A percentile compares a stretch with the other conserved stretches of the same genome.
Conservation (phyloP, 2,888 invertebrate species). For the Laspeyria flexula region DNA sequence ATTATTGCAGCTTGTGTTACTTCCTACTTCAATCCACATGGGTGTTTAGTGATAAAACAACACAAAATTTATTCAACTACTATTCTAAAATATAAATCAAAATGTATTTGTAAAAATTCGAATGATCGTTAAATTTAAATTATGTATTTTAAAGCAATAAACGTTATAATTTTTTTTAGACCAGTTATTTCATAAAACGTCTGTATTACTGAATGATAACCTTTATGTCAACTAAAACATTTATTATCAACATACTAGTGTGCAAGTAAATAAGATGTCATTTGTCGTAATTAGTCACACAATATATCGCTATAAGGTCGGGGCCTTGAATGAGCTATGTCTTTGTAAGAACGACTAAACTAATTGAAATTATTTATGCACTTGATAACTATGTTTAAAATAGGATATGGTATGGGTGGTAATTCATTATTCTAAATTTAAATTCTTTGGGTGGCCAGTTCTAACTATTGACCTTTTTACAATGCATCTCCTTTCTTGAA, state of each 20-base stretch:
- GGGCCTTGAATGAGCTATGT: conserved; percentile 56
- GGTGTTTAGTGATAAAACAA: too few relatives aligned
- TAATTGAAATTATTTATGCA: conserved; percentile 44
- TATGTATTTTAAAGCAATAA: conserved; percentile 18
- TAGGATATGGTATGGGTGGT: conserved; percentile 20
- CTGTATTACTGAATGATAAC: conserved; percentile 26
- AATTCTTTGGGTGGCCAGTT: conserved; percentile 31
- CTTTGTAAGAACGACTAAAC: conserved; percentile 29
- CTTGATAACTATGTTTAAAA: conserved; percentile 31
- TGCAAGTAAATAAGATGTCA: conserved; percentile 49
- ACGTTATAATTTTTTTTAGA: conserved; percentile 15
- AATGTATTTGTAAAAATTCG: too few relatives aligned
- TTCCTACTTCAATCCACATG: too few relatives aligned
- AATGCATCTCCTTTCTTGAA: too few relatives aligned
- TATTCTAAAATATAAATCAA: too few relatives aligned
- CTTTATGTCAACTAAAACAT: conserved; percentile 23
- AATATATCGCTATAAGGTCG: conserved; percentile 52
- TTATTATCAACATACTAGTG: conserved; percentile 29
- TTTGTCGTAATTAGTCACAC: conserved; percentile 71
- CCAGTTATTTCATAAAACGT: conserved; percentile 14
- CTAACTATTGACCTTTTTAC: too few relatives aligned
- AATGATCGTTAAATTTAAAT: not conserved
- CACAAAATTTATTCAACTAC: too few relatives aligned
- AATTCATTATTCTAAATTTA: conserved; percentile 28
- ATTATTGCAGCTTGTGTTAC: too few relatives aligned